Percentiles rank a stretch among this genome's conserved stretches.
Evolutionary conservation across 2,113 vertebrate genomes (phyloP).

Genomic region (Pionites leucogaster): DNA sequence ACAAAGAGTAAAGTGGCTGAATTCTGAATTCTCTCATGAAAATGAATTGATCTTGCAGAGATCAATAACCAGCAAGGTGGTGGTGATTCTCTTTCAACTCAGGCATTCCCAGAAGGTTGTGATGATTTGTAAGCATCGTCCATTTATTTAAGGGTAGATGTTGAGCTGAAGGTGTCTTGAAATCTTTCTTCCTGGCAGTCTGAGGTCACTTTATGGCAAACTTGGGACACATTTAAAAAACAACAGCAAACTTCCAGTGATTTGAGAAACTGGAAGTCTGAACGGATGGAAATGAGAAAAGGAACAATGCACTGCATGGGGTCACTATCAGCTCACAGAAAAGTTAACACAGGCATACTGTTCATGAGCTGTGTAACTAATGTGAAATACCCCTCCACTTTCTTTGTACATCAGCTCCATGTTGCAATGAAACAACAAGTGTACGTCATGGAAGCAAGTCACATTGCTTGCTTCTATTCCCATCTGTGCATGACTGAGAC

Average conservation of each 20-base stretch:
- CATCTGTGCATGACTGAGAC: background rate
- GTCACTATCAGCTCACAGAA: constrained; percentile 4
- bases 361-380: background rate
- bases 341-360: background rate
- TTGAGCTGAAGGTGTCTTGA: background rate
- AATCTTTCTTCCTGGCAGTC: background rate
- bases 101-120: background rate
- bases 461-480: background rate
- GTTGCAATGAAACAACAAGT: background rate
- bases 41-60: background rate
- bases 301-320: background rate
- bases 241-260: background rate
- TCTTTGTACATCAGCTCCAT: background rate
- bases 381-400: background rate
- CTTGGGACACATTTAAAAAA: background rate
- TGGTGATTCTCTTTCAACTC: background rate
- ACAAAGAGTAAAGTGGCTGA: background rate
- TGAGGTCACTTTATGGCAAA: background rate
- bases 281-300: constrained; percentile 28
- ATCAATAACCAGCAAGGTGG: background rate
- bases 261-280: constrained; percentile 6
- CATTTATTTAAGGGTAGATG: background rate
- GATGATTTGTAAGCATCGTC: background rate
- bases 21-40: background rate
- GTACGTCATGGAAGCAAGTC: background rate